Conservation (phyloP, 2,113 vertebrate species). For the Oenanthe oenanthe region DNA sequence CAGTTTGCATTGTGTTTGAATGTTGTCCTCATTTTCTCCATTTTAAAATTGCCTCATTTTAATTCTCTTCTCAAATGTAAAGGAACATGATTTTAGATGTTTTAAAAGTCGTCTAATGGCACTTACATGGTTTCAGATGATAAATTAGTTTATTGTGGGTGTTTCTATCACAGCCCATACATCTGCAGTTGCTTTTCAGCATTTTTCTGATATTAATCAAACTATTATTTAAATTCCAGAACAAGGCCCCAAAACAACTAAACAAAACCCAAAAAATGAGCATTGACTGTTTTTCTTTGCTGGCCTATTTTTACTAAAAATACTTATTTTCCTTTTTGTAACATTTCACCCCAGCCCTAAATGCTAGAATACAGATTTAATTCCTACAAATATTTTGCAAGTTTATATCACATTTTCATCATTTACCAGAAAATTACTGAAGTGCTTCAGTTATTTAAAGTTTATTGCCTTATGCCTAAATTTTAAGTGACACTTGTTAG, state of each 20-base stretch:
- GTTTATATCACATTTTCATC: background rate
- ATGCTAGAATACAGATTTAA: background rate
- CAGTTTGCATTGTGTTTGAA: background rate
- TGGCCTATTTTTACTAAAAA: background rate
- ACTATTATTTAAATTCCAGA: background rate
- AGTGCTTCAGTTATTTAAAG: background rate
- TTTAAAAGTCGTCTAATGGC: background rate
- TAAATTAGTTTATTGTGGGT: background rate
- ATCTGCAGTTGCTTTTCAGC: background rate
- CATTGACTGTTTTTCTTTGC: background rate
- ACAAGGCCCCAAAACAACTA: background rate
- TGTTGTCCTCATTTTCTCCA: background rate
- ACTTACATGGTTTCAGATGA: background rate
- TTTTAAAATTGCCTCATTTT: background rate
- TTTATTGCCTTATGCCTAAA: background rate
- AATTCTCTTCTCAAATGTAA: background rate
- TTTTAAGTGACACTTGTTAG: background rate
- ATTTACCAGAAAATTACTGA: background rate
- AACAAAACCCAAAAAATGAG: background rate
- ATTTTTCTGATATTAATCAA: conserved; percentile 3
- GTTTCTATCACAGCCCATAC: background rate
- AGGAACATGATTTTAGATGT: background rate
- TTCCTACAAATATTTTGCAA: background rate
- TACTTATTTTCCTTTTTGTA: background rate
- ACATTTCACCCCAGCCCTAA: fast-evolving